Base-by-base conservation (phyloP, 2,113 vertebrate genomes). In the Amblyopsis rosae region DNA sequence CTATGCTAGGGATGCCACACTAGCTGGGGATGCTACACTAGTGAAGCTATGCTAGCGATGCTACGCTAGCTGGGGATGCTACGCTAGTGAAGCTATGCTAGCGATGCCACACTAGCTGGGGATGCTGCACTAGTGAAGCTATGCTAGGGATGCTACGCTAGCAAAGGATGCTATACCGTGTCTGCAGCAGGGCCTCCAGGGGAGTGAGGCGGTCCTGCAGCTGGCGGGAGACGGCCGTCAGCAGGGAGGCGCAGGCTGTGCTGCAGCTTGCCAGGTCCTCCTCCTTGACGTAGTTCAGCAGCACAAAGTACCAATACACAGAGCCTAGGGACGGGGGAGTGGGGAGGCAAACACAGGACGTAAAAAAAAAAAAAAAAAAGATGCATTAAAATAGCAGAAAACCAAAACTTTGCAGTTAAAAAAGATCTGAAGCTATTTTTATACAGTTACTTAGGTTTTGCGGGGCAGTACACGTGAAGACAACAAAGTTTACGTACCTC, bases 271-370 rank as follows among this genome's bases (percentile, higher is more conserved):
- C 96, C 87, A 99, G 71, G 84, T 99, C 98, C 88, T 99, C 98
- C 80, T 99, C 98, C 86, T 99, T 99, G 15, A 99, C 98, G 2
- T 99, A 99, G 88, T 99, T 99, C 83, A 99, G 87, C 79, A 99
- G 83, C 19, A 99, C 96, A 85, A 99, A 99, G 91, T 97, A 99
- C 97, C 98, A 99, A 77, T 96, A 99, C n/a, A 99, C 94, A 0
- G 97, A 96, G 54, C 98, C 98, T 99, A 77, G n/a, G 48, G 59
- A 7, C 57, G 71, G 15, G 75, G n/a, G n/a, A 48, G 53, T 69
- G 15, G 75, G n/a, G n/a, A 48, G 53, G 58, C 48, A 11, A 8
- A 35, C 12, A 10, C 46, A 9, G 4, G 6, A 65, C 6, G 54
- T 41, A 48, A 3, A 57, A 50, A 67, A 15, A 11, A 50, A 67